phyloP scores from a whole-genome alignment of 2,113 vertebrate genomes.

The Tragelaphus imberbis region DNA sequence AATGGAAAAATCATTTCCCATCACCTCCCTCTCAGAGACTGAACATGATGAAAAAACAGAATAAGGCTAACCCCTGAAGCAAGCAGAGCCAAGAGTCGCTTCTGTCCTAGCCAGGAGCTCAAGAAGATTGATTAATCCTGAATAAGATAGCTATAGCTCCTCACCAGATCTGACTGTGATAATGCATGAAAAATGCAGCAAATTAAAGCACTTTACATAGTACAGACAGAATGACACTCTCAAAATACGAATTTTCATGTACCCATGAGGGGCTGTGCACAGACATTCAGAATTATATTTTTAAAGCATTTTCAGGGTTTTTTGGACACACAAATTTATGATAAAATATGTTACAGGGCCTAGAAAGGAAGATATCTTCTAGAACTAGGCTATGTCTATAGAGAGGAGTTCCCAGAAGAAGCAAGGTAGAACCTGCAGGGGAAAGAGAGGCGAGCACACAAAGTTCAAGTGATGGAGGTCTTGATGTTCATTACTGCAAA shows the following conservation, averaged over 20 bases:
- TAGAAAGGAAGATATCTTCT: not conserved
- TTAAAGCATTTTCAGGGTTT: not conserved
- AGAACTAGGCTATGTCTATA: not conserved
- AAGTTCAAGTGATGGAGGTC: not conserved
- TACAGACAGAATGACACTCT: not conserved
- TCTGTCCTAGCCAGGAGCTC: not conserved
- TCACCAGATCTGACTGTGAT: not conserved
- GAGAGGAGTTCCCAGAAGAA: not conserved
- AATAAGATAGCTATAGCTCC: not conserved
- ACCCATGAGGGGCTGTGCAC: not conserved
- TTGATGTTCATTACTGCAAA: not conserved
- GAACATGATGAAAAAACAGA: slow-evolving; percentile 36
- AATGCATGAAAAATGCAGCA: slow-evolving; percentile 13
- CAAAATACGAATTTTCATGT: not conserved
- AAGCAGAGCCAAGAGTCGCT: not conserved
- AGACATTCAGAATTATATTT: slow-evolving; percentile 1
- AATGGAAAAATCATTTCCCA: slow-evolving; percentile 57
- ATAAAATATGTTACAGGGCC: not conserved
- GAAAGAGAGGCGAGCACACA: not conserved
- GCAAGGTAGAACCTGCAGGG: not conserved
- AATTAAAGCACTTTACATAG: slow-evolving; percentile 47
- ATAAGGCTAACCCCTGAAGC: slow-evolving; percentile 11
- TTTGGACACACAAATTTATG: not conserved
- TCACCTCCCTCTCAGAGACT: slow-evolving; percentile 13
- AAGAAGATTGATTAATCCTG: not conserved